These are phyloP conservation scores for Drosophila anomelani DNA, from an alignment of 2,888 invertebrate genomes.

Conservation along the genomic window DNA sequence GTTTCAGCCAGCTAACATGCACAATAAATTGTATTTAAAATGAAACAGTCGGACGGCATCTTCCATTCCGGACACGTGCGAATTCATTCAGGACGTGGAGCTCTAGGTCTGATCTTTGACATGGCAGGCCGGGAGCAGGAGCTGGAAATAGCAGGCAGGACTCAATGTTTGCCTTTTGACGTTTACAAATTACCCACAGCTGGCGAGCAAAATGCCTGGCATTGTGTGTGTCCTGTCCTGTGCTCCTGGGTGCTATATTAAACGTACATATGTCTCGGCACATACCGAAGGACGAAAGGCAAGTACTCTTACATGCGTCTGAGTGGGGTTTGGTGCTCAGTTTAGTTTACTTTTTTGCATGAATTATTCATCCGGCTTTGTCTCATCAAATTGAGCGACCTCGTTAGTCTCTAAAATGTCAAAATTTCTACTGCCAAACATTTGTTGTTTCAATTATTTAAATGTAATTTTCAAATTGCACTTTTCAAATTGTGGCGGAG, in stretches of 20 bases:
- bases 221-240: constrained; percentile 33
- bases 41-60: constrained; percentile 57
- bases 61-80: constrained; percentile 71
- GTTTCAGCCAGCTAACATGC: constrained; percentile 60
- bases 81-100: constrained; percentile 62
- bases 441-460: constrained; percentile 77
- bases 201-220: constrained; percentile 56
- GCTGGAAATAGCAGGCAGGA: constrained; percentile 46
- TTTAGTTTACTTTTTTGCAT: constrained; percentile 59
- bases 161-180: constrained; percentile 79
- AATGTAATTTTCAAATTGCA: constrained; percentile 74
- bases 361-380: constrained; percentile 70
- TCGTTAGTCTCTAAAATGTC: constrained; percentile 65
- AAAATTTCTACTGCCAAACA: constrained; percentile 69
- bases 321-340: constrained; percentile 39
- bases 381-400: constrained; percentile 77
- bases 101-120: constrained; percentile 64
- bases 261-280: constrained; percentile 72
- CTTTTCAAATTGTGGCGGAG: constrained; percentile 37
- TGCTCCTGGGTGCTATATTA: constrained; percentile 68
- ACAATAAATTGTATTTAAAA: constrained; percentile 79
- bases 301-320: constrained; percentile 73
- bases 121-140: constrained; percentile 43
- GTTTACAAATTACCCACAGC: constrained; percentile 79
- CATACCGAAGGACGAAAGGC: constrained; percentile 42